Percentiles rank a stretch among this genome's conserved stretches.
These are phyloP conservation scores for Lithobates pipiens DNA, from an alignment of 2,797 vertebrate genomes.

Conservation along the genomic window DNA sequence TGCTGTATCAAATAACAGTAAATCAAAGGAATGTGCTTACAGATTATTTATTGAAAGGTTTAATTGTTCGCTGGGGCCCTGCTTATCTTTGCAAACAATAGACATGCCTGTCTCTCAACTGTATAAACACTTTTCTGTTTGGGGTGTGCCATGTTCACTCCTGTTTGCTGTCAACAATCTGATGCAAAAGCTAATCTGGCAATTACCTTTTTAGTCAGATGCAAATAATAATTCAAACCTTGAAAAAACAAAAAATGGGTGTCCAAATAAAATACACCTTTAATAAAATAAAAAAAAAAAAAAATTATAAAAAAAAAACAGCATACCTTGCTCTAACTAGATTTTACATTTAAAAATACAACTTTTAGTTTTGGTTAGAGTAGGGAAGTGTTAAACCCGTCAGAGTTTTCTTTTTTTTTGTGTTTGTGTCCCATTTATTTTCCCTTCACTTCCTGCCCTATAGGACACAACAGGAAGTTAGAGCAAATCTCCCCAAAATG, in stretches of 20 bases:
- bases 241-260: too few relatives aligned
- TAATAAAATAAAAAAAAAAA: too few relatives aligned
- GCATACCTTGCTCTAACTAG: too few relatives aligned
- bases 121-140: conserved; percentile 44
- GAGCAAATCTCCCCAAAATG: too few relatives aligned
- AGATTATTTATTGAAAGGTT: conserved; percentile 87
- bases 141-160: conserved; percentile 38
- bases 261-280: too few relatives aligned
- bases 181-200: background rate
- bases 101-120: conserved; percentile 58
- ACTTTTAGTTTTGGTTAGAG: background rate
- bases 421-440: too few relatives aligned
- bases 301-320: too few relatives aligned
- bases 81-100: conserved; percentile 81
- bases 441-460: too few relatives aligned
- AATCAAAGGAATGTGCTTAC: conserved; percentile 85
- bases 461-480: too few relatives aligned
- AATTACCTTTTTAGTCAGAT: background rate
- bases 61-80: conserved; percentile 84
- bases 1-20: conserved; percentile 86
- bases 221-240: background rate
- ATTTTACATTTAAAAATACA: background rate
- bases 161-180: conserved; percentile 20
- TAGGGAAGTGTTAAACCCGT: too few relatives aligned
- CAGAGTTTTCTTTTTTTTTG: too few relatives aligned